These are phyloP conservation scores for Sycophila texana DNA, from an alignment of 2,888 invertebrate species.

Conservation along the genomic window DNA sequence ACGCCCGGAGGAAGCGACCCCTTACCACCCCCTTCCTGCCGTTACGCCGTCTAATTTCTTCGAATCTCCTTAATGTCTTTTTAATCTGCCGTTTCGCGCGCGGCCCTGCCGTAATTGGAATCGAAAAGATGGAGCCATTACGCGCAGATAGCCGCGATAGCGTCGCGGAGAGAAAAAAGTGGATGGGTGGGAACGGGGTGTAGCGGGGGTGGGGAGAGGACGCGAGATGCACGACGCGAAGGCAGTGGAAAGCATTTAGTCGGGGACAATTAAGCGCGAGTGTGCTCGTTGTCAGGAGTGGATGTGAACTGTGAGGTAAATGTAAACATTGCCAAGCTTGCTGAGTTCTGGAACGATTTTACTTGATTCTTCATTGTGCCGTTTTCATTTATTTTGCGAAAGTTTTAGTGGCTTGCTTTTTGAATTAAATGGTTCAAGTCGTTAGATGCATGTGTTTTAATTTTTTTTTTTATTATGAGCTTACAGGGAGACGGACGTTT, in stretches of 20 bases:
- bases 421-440: too few relatives aligned
- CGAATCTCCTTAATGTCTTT: conserved; percentile 42
- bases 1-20: not conserved
- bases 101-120: conserved; percentile 12
- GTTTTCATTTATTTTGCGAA: too few relatives aligned
- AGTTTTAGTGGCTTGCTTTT: too few relatives aligned
- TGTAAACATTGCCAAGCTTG: too few relatives aligned
- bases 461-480: too few relatives aligned
- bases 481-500: too few relatives aligned
- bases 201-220: conserved; percentile 38
- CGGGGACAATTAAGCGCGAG: conserved; percentile 46
- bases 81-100: conserved; percentile 33
- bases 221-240: conserved; percentile 47
- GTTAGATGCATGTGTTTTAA: too few relatives aligned
- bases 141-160: conserved; percentile 5
- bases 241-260: conserved; percentile 6
- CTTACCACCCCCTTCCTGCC: not conserved
- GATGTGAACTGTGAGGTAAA: not conserved
- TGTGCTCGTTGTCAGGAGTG: conserved; percentile 20
- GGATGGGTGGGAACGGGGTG: conserved; percentile 2
- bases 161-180: not conserved
- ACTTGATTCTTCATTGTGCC: too few relatives aligned
- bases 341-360: too few relatives aligned
- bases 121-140: conserved; percentile 19
- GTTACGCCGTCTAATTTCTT: conserved; percentile 39